phyloP scores from a whole-genome alignment of 2,113 vertebrate genomes.

The Bambusicola thoracicus region DNA sequence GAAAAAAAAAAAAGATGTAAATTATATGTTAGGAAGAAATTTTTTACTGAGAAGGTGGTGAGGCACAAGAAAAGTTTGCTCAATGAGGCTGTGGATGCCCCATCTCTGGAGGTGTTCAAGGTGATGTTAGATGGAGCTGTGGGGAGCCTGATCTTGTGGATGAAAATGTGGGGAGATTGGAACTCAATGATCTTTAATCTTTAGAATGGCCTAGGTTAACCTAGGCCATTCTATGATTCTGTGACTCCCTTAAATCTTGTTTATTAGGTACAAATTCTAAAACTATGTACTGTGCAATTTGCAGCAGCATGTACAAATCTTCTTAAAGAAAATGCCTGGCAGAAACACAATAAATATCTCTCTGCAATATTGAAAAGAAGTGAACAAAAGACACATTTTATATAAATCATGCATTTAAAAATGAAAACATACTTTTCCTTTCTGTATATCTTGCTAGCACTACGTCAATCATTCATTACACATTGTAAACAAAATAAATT shows the following conservation, averaged over 20 bases:
- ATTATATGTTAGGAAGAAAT: too few species aligned
- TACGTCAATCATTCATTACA: background rate
- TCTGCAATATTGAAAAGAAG: background rate
- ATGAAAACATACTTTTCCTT: background rate
- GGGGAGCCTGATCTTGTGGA: background rate
- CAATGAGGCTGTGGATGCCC: too few species aligned
- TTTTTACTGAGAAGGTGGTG: too few species aligned
- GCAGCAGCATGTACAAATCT: background rate
- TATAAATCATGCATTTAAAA: slow-evolving; percentile 16
- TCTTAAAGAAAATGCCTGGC: background rate
- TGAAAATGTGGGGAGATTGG: background rate
- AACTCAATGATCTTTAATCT: background rate
- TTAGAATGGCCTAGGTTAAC: too few species aligned
- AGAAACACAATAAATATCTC: background rate
- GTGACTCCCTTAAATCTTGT: background rate
- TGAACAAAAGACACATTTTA: background rate
- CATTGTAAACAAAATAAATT: background rate
- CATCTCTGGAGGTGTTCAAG: too few species aligned
- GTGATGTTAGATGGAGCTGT: background rate
- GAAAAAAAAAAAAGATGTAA: too few species aligned
- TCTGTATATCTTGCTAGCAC: background rate
- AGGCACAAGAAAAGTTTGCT: too few species aligned
- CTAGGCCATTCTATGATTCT: background rate
- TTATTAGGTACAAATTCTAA: slow-evolving; percentile 2
- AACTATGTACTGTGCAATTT: slow-evolving; percentile 10